Percentiles rank a stretch among this genome's conserved stretches.
phyloP scores from a whole-genome alignment of 2,888 invertebrate species.

The Blastobasis adustella region DNA sequence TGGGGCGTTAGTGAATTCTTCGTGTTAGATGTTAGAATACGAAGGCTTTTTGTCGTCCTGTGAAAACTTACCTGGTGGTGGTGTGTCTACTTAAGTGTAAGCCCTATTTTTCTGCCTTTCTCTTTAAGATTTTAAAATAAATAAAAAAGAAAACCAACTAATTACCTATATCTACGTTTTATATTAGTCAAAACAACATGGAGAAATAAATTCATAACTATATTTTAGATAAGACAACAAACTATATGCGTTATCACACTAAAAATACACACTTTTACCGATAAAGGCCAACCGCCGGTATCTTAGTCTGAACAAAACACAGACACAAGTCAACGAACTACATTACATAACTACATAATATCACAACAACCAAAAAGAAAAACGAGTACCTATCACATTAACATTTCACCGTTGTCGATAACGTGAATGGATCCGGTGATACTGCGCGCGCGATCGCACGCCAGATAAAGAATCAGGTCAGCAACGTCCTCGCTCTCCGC shows the following conservation, averaged over 20 bases:
- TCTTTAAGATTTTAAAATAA: neutral
- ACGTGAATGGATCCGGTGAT: slow-evolving; percentile 84
- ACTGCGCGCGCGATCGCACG: slow-evolving; percentile 89
- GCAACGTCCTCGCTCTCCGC: slow-evolving; percentile 91
- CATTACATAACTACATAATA: neutral
- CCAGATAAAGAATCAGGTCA: slow-evolving; percentile 90
- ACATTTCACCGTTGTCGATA: slow-evolving; percentile 63
- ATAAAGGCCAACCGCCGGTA: too few relatives aligned
- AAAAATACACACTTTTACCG: too few relatives aligned
- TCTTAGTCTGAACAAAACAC: neutral
- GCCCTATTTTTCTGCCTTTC: neutral
- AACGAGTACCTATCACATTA: slow-evolving; percentile 30
- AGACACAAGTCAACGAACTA: neutral
- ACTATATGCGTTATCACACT: too few relatives aligned
- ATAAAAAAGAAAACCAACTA: neutral
- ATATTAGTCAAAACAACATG: too few relatives aligned
- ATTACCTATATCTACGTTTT: too few relatives aligned
- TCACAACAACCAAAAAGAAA: neutral
- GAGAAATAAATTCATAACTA: too few relatives aligned
- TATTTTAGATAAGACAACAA: too few relatives aligned
- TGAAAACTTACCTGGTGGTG: too few relatives aligned
- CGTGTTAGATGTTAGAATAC: too few relatives aligned
- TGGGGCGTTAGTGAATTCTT: too few relatives aligned
- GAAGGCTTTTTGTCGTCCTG: too few relatives aligned
- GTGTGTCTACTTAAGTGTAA: too few relatives aligned